A percentile compares a stretch with the other conserved stretches of the same genome.
These are phyloP conservation scores for Aplochiton taeniatus DNA, from an alignment of 2,797 vertebrate species.

Conservation along the genomic window DNA sequence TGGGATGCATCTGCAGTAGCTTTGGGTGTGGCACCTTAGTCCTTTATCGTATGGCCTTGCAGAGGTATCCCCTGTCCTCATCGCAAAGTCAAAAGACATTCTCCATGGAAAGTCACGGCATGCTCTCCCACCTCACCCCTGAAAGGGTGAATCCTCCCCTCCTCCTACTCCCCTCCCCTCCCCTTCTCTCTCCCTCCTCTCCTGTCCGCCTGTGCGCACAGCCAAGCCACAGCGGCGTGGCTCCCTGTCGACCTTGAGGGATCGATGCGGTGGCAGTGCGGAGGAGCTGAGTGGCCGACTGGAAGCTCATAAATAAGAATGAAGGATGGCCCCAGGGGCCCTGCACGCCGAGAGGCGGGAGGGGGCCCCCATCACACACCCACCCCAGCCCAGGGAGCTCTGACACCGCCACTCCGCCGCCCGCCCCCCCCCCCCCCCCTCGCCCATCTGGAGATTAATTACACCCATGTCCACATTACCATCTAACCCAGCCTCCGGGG, in stretches of 20 bases:
- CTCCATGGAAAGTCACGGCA: too few relatives aligned
- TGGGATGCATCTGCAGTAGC: too few relatives aligned
- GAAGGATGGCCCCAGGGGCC: slow-evolving; percentile 71
- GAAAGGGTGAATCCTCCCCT: neutral
- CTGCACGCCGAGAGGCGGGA: slow-evolving; percentile 23
- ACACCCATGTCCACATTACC: slow-evolving; percentile 66
- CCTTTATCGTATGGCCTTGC: too few relatives aligned
- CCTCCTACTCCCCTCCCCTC: neutral
- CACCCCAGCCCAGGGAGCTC: slow-evolving; percentile 43
- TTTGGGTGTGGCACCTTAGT: too few relatives aligned
- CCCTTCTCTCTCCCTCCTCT: slow-evolving; percentile 2
- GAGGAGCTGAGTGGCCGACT: slow-evolving; percentile 65
- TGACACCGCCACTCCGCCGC: slow-evolving; percentile 52
- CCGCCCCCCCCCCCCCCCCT: slow-evolving; percentile 37
- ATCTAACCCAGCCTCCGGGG: slow-evolving; percentile 50
- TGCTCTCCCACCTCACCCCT: too few relatives aligned
- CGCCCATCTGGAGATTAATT: slow-evolving; percentile 74
- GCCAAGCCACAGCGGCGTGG: slow-evolving; percentile 47
- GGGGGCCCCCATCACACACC: slow-evolving; percentile 55
- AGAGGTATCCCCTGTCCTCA: too few relatives aligned
- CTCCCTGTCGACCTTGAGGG: slow-evolving; percentile 74
- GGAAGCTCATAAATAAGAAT: slow-evolving; percentile 83
- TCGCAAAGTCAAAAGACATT: too few relatives aligned
- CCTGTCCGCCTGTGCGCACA: slow-evolving; percentile 37
- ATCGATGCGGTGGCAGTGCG: slow-evolving; percentile 68